These are phyloP conservation scores for Brenthis daphne DNA, from an alignment of 2,888 invertebrate genomes.

Conservation along the genomic window DNA sequence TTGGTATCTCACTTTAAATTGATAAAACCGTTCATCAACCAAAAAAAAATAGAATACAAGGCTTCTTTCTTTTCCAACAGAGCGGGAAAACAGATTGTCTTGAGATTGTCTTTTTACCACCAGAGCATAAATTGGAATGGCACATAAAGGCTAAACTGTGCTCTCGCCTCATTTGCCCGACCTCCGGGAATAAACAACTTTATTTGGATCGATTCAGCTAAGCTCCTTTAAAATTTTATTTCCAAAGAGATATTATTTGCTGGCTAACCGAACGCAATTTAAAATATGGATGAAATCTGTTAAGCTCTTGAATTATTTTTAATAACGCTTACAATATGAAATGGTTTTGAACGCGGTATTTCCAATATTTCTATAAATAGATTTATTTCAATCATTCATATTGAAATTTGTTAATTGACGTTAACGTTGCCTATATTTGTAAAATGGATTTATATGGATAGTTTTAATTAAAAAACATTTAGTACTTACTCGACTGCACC, in stretches of 20 bases:
- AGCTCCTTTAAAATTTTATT: slow-evolving; percentile 18
- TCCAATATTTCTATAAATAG: slow-evolving; percentile 3
- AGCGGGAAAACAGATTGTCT: slow-evolving; percentile 33
- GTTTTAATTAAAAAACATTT: not conserved
- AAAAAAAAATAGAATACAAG: slow-evolving; percentile 2
- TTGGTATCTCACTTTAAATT: not conserved
- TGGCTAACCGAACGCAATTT: slow-evolving; percentile 11
- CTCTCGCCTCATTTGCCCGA: slow-evolving; percentile 34
- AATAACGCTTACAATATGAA: slow-evolving; percentile 16
- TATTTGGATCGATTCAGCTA: slow-evolving; percentile 25
- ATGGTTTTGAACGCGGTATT: slow-evolving; percentile 11
- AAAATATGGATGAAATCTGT: slow-evolving; percentile 14
- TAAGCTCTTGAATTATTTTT: slow-evolving; percentile 15
- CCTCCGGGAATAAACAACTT: slow-evolving; percentile 30
- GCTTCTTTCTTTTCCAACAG: slow-evolving; percentile 18
- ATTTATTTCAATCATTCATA: slow-evolving; percentile 1
- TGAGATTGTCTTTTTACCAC: slow-evolving; percentile 32
- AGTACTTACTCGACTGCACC: not conserved
- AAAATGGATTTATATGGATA: not conserved
- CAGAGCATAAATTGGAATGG: slow-evolving; percentile 36
- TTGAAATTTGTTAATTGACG: slow-evolving; percentile 1
- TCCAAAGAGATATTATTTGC: slow-evolving; percentile 3
- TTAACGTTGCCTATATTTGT: not conserved
- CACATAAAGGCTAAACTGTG: slow-evolving; percentile 36
- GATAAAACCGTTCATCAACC: slow-evolving; percentile 5